Percentiles rank a stretch among this genome's conserved stretches.
Evolutionary conservation across 2,888 invertebrate genomes (phyloP).

Genomic region (Nemurella pictetii): DNA sequence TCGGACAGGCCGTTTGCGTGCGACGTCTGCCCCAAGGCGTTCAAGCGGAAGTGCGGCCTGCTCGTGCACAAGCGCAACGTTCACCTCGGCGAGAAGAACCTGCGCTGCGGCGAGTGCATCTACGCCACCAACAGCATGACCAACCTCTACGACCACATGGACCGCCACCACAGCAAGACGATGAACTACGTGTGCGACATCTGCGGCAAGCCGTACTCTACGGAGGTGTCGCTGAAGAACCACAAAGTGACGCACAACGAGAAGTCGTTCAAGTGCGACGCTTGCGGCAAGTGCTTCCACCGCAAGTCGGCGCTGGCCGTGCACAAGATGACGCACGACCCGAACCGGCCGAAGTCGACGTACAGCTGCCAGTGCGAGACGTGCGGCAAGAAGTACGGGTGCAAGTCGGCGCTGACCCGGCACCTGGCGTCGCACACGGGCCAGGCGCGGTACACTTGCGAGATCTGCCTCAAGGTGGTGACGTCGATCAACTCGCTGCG

Average conservation of each 20-base stretch:
- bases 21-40: conserved; percentile 44
- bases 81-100: conserved; percentile 35
- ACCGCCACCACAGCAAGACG: neutral
- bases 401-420: conserved; percentile 42
- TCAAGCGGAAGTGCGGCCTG: conserved; percentile 45
- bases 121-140: conserved; percentile 3
- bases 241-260: conserved; percentile 34
- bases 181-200: conserved; percentile 33
- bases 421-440: conserved; percentile 42
- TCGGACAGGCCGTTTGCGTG: conserved; percentile 32
- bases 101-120: conserved; percentile 19
- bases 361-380: conserved; percentile 43
- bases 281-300: conserved; percentile 43
- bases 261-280: conserved; percentile 35
- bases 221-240: neutral
- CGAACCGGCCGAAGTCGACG: neutral
- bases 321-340: neutral
- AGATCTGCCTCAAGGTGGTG: conserved; percentile 64
- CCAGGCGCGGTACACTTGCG: conserved; percentile 58
- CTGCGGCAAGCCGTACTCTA: conserved; percentile 38
- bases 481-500: conserved; percentile 62
- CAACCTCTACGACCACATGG: neutral
- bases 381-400: conserved; percentile 45
- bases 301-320: neutral
- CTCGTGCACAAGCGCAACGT: conserved; percentile 43